Percentiles rank a stretch among this genome's conserved stretches.
Evolutionary conservation across 2,888 invertebrate species (phyloP).

Genomic region (Meiosimyza platycephala): DNA sequence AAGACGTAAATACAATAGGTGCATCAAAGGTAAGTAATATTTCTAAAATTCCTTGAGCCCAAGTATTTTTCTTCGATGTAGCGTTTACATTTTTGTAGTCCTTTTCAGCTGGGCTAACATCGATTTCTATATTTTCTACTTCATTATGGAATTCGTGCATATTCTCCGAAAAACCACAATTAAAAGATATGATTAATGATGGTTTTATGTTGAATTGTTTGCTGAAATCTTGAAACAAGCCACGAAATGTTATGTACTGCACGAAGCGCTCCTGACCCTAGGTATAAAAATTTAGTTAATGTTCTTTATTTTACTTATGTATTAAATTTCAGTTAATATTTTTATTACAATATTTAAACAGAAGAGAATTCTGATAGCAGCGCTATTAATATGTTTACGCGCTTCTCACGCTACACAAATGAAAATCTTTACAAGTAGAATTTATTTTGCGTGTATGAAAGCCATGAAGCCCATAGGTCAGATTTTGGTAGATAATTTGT

Average conservation of each 20-base stretch:
- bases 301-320: neutral
- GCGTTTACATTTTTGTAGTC: neutral
- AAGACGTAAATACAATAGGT: constrained; percentile 60
- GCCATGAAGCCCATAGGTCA: too few species aligned
- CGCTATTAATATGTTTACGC: too few species aligned
- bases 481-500: too few species aligned
- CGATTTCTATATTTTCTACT: too few species aligned
- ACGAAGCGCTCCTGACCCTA: constrained; percentile 43
- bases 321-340: neutral
- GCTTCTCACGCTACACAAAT: too few species aligned
- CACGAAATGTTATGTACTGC: constrained; percentile 35
- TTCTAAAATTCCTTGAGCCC: constrained; percentile 47
- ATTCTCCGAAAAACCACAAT: constrained; percentile 58
- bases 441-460: too few species aligned
- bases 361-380: too few species aligned
- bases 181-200: constrained; percentile 53
- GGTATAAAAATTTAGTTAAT: neutral
- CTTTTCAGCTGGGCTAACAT: neutral
- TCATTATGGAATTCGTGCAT: constrained; percentile 19
- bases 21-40: constrained; percentile 50
- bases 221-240: constrained; percentile 49
- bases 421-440: too few species aligned
- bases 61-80: constrained; percentile 34
- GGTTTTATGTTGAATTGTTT: constrained; percentile 43
- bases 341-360: neutral